Conservation (phyloP, 2,113 vertebrate species). For the Psilopogon haemacephalus region DNA sequence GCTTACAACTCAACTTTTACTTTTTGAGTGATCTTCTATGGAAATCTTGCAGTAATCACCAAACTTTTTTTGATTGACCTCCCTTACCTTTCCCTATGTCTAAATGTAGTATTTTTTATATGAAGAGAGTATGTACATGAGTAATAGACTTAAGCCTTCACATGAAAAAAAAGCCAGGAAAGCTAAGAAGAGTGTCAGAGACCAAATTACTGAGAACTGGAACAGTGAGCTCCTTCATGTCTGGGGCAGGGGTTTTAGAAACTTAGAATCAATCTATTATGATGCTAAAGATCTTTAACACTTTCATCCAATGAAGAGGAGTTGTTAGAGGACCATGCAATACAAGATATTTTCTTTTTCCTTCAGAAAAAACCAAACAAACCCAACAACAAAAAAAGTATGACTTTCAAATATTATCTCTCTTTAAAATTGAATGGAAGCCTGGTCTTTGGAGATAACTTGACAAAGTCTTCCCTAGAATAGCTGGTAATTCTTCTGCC, state of each 20-base stretch:
- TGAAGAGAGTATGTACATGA: not conserved
- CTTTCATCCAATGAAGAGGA: not conserved
- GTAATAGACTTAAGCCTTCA: not conserved
- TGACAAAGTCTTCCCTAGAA: not conserved
- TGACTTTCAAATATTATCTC: not conserved
- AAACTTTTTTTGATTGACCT: not conserved
- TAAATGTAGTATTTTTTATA: not conserved
- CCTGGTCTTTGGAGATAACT: not conserved
- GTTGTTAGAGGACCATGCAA: not conserved
- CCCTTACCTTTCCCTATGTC: not conserved
- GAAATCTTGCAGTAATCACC: not conserved
- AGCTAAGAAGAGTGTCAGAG: not conserved
- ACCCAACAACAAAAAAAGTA: too few relatives aligned
- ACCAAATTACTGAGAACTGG: not conserved
- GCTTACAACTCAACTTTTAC: not conserved
- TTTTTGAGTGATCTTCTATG: not conserved
- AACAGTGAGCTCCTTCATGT: not conserved
- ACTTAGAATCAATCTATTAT: not conserved
- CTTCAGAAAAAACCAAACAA: not conserved
- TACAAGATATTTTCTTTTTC: not conserved
- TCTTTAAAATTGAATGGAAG: not conserved
- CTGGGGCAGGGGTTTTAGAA: not conserved
- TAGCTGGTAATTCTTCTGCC: not conserved
- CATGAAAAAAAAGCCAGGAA: not conserved
- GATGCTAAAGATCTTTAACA: not conserved